A percentile compares a stretch with the other conserved stretches of the same genome.
Evolutionary conservation across 2,888 invertebrate species (phyloP).

Genomic region (Pteria penguin): DNA sequence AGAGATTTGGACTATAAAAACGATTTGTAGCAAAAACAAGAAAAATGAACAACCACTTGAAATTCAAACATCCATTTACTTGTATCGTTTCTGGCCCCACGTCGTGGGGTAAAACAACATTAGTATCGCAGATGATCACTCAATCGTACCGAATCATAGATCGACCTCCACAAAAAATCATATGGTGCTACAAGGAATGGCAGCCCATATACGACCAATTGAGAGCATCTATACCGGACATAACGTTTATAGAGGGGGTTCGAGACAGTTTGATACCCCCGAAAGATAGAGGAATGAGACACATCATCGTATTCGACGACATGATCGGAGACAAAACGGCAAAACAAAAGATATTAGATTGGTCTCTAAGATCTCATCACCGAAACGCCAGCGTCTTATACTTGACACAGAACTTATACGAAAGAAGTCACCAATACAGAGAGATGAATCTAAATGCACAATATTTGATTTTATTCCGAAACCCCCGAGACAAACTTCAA

Average conservation of each 20-base stretch:
- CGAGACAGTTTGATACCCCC: no score
- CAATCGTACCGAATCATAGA: neutral
- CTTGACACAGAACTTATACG: conserved; percentile 8
- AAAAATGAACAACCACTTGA: no score
- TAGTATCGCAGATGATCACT: neutral
- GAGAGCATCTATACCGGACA: neutral
- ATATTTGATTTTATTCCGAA: conserved; percentile 22
- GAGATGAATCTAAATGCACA: conserved; percentile 15
- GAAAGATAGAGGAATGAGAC: no score
- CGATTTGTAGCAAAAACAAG: no score
- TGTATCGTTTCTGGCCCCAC: neutral
- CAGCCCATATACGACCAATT: neutral
- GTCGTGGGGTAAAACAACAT: neutral
- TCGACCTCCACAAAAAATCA: neutral
- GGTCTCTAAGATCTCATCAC: conserved; percentile 19
- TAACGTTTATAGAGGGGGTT: neutral
- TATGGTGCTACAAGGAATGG: conserved; percentile 8
- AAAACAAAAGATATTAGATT: neutral
- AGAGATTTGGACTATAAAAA: no score
- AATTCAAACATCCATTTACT: conserved; percentile 7
- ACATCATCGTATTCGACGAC: conserved; percentile 8
- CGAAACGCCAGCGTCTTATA: conserved; percentile 18
- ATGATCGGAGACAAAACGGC: neutral
- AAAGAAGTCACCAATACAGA: neutral
- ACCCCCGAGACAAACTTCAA: conserved; percentile 4